phyloP scores from a whole-genome alignment of 2,113 vertebrate species.

The Coryphaenoides rupestris region DNA sequence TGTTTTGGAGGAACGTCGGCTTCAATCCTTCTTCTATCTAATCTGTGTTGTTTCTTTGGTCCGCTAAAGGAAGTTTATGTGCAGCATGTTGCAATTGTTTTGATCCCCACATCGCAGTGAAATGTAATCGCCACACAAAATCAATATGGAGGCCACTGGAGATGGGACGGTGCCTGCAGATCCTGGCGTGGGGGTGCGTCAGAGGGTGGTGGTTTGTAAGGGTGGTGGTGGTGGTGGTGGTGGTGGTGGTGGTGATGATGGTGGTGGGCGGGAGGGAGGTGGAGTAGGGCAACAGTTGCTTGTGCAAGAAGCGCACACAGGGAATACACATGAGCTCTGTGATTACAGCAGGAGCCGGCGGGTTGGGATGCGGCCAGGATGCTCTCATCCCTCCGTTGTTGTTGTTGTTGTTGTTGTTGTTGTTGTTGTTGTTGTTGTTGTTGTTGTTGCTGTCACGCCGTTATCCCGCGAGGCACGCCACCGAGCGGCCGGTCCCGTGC shows the following conservation, averaged over 20 bases:
- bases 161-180: background rate
- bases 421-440: too few species aligned
- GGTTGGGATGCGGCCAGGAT: background rate
- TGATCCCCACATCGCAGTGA: background rate
- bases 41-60: background rate
- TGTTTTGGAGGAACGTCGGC: background rate
- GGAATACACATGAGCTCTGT: background rate
- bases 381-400: too few species aligned
- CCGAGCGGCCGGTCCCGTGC: too few species aligned
- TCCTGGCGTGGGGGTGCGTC: background rate
- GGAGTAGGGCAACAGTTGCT: background rate
- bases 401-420: too few species aligned
- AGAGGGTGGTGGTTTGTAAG: background rate
- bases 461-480: too few species aligned
- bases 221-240: too few species aligned
- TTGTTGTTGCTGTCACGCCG: too few species aligned
- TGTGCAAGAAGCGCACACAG: background rate
- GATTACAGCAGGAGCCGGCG: background rate
- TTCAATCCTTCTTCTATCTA: background rate
- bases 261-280: background rate
- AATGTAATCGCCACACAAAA: background rate
- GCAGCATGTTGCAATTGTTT: constrained; percentile 1
- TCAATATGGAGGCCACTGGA: background rate
- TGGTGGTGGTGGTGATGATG: too few species aligned
- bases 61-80: background rate